Percentiles rank a stretch among this genome's conserved stretches.
These are phyloP conservation scores for Archivesica marissinica DNA, from an alignment of 1,140 invertebrate species.

Conservation along the genomic window DNA sequence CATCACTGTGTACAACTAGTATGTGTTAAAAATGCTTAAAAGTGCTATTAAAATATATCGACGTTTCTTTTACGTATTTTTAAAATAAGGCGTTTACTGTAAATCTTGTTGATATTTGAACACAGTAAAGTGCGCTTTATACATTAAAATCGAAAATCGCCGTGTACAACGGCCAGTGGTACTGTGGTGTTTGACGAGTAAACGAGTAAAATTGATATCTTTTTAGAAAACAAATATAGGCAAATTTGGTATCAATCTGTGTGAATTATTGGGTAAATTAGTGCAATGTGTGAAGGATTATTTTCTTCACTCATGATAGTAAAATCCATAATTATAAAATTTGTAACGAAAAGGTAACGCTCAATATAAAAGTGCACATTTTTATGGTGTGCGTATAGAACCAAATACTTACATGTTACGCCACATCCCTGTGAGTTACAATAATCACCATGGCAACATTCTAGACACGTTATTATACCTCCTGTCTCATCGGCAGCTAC, in stretches of 20 bases:
- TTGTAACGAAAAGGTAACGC: no score
- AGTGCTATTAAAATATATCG: neutral
- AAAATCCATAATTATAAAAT: no score
- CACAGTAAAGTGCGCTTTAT: neutral
- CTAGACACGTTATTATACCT: slow-evolving; percentile 20
- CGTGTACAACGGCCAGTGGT: no score
- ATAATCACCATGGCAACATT: slow-evolving; percentile 48
- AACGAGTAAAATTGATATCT: no score
- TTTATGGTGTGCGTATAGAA: no score
- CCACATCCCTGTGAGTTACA: slow-evolving; percentile 40
- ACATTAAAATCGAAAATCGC: no score
- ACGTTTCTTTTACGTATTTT: neutral
- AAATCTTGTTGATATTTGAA: neutral
- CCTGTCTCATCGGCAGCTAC: neutral
- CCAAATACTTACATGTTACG: neutral
- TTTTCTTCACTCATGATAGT: no score
- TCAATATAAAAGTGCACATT: no score
- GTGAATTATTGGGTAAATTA: neutral
- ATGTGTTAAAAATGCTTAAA: neutral
- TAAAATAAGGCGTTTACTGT: neutral
- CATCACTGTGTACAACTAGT: neutral
- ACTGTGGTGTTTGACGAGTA: no score
- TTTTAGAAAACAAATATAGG: neutral
- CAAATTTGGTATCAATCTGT: neutral
- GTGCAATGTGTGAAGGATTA: no score